Evolutionary conservation across 2,797 vertebrate genomes (phyloP).

Genomic region (Serranus cabrilla): DNA sequence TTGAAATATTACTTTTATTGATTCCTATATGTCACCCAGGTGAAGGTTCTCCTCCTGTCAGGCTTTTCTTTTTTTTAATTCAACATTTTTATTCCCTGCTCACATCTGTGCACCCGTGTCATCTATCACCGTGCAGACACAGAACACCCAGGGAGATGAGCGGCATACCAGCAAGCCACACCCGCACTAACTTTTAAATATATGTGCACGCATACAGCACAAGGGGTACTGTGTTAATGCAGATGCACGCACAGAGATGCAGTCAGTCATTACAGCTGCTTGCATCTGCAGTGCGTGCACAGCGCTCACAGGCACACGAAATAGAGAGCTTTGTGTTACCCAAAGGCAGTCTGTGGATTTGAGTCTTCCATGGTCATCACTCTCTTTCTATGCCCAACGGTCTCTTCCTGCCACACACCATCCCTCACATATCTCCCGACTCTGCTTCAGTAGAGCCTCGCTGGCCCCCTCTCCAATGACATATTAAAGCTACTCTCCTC

Average conservation of each 20-base stretch:
- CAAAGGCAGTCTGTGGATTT: conserved; percentile 68
- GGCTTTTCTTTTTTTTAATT: not conserved
- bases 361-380: conserved; percentile 76
- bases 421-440: conserved; percentile 74
- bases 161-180: conserved; percentile 12
- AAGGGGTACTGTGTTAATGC: conserved; percentile 34
- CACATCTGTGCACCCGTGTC: conserved; percentile 22
- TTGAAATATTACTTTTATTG: not conserved
- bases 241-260: conserved; percentile 47
- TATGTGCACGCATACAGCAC: conserved; percentile 28
- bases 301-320: conserved; percentile 40
- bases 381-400: conserved; percentile 77
- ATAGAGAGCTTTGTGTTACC: conserved; percentile 74
- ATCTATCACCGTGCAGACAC: conserved; percentile 25
- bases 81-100: conserved; percentile 18
- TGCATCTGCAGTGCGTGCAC: conserved; percentile 55
- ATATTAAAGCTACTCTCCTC: conserved; percentile 79
- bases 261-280: conserved; percentile 50
- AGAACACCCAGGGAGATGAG: conserved; percentile 44
- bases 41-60: conserved; percentile 1
- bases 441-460: conserved; percentile 65
- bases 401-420: conserved; percentile 75
- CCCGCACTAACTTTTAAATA: conserved; percentile 36
- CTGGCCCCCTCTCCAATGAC: conserved; percentile 74
- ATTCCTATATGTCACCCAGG: not conserved